Percentiles rank a stretch among this genome's conserved stretches.
Conservation (phyloP, 2,113 vertebrate species). For the Hoplias malabaricus region DNA sequence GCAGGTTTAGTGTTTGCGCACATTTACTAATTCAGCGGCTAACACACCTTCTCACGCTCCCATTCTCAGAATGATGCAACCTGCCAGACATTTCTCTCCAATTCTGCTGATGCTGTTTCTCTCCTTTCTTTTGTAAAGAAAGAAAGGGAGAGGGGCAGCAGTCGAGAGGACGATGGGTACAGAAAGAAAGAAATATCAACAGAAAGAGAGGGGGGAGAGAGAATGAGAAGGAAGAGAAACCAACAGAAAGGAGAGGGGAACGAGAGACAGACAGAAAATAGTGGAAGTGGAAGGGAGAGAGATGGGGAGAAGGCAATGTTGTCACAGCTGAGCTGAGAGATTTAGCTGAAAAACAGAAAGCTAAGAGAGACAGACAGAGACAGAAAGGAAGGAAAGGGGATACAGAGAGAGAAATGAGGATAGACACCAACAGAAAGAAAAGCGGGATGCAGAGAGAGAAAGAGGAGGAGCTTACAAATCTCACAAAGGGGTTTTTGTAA, state of each 20-base stretch:
- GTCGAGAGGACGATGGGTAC: conserved; percentile 7
- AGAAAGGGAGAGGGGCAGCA: conserved; percentile 10
- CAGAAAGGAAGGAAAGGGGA: neutral
- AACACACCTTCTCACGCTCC: conserved; percentile 73
- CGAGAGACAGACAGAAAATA: conserved; percentile 3
- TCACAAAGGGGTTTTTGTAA: conserved; percentile 77
- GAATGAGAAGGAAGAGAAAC: neutral
- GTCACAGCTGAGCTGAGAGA: no score
- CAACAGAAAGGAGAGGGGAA: neutral
- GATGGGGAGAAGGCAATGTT: conserved; percentile 1
- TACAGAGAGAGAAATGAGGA: neutral
- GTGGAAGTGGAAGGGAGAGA: conserved; percentile 29
- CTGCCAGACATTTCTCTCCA: conserved; percentile 72
- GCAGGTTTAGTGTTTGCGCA: conserved; percentile 58
- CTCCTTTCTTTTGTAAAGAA: conserved; percentile 49
- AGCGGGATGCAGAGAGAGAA: conserved; percentile 21
- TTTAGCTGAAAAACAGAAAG: neutral
- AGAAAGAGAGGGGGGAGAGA: conserved; percentile 42
- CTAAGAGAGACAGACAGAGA: conserved; percentile 20
- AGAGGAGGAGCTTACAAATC: conserved; percentile 60
- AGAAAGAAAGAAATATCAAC: neutral
- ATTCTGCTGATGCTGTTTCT: conserved; percentile 74
- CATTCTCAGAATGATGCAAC: conserved; percentile 75
- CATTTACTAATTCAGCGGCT: conserved; percentile 72
- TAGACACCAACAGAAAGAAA: conserved; percentile 28